phyloP scores from a whole-genome alignment of 2,113 vertebrate genomes.

The Phrynosoma platyrhinos region DNA sequence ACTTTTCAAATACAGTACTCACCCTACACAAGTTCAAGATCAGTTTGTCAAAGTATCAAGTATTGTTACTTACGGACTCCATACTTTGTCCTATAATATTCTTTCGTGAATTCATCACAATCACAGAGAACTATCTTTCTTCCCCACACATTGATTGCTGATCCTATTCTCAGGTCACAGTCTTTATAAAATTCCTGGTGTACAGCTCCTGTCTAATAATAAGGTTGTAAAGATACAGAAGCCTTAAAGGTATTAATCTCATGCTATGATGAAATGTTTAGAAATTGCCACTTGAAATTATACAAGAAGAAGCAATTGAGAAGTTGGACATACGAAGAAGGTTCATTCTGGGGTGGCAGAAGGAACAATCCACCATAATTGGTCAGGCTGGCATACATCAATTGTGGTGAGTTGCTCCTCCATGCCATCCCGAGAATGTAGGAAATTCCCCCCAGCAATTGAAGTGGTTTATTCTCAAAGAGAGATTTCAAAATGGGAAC shows the following conservation, averaged over 20 bases:
- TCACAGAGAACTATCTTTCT: slow-evolving; percentile 86
- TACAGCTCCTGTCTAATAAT: slow-evolving; percentile 84
- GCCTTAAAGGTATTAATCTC: slow-evolving; percentile 26
- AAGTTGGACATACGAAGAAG: not conserved
- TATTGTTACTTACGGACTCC: slow-evolving; percentile 84
- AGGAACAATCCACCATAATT: no score
- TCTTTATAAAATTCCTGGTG: slow-evolving; percentile 89
- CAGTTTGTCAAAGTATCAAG: slow-evolving; percentile 47
- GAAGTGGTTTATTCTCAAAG: no score
- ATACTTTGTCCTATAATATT: slow-evolving; percentile 88
- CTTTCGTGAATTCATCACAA: slow-evolving; percentile 93
- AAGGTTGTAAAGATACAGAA: slow-evolving; percentile 47
- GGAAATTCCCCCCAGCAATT: no score
- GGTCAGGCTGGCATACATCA: no score
- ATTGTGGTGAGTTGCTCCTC: no score
- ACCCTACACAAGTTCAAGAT: slow-evolving; percentile 22
- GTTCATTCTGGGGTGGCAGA: not conserved
- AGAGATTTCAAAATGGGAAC: no score
- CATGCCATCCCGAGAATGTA: no score
- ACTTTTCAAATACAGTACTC: not conserved
- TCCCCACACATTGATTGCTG: slow-evolving; percentile 90
- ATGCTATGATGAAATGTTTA: slow-evolving; percentile 33
- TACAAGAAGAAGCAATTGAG: not conserved
- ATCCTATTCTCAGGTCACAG: slow-evolving; percentile 86
- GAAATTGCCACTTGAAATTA: slow-evolving; percentile 44